A percentile compares a stretch with the other conserved stretches of the same genome.
Conservation (phyloP, 2,797 vertebrate genomes). For the Cuniculus paca region DNA sequence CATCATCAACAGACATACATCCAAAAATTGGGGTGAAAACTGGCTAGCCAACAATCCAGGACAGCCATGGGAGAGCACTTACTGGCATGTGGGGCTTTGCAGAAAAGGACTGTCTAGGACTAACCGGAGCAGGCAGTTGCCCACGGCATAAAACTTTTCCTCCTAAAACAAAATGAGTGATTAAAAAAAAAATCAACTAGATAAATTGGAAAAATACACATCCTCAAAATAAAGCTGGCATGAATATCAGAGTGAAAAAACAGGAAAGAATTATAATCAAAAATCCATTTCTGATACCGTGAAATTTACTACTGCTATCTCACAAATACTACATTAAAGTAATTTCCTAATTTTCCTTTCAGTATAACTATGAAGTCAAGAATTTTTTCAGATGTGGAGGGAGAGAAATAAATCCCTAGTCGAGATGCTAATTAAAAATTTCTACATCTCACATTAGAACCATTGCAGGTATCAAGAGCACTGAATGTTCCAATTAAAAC, state of each 20-base stretch:
- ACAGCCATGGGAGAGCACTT: fast-evolving
- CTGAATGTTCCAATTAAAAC: slow-evolving; percentile 80
- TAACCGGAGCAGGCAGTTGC: not conserved
- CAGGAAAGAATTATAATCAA: not conserved
- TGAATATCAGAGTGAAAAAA: not conserved
- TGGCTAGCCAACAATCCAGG: not conserved
- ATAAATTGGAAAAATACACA: not conserved
- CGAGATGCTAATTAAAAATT: slow-evolving; percentile 86
- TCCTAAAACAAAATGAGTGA: not conserved
- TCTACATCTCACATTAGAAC: slow-evolving; percentile 77
- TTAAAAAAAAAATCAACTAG: not conserved
- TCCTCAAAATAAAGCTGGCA: slow-evolving; percentile 26
- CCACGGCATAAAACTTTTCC: not conserved
- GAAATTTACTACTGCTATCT: slow-evolving; percentile 80
- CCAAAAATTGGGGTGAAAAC: not conserved
- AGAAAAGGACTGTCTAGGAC: too few species aligned
- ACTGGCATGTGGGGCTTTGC: too few species aligned
- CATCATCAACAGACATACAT: not conserved
- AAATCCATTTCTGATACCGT: not conserved
- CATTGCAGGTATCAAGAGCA: slow-evolving; percentile 75
- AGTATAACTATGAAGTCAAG: slow-evolving; percentile 71
- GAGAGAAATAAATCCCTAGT: slow-evolving; percentile 78
- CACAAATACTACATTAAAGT: slow-evolving; percentile 69
- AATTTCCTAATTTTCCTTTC: slow-evolving; percentile 23
- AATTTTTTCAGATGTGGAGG: slow-evolving; percentile 61